Evolutionary conservation across 2,113 vertebrate species (phyloP), one percentile per base, ranked within the genome.

Genomic region (Lampris incognitus): DNA sequence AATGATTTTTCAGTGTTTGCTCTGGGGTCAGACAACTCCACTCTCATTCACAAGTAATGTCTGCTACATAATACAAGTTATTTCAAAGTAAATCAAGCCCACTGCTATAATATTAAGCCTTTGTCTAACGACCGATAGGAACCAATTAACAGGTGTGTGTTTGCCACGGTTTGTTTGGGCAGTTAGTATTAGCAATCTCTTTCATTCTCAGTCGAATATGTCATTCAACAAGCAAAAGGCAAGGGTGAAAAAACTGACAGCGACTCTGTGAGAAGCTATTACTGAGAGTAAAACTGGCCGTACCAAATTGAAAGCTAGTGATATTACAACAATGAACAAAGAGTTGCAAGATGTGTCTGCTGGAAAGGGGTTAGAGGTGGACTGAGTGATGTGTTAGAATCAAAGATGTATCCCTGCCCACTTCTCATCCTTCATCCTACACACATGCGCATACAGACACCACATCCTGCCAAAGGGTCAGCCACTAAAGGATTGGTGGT

Each of bases 31-130:
- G 4, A 46, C 7, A 46, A 42, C 24, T 7, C 44, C 44, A 46
- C 2, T 54, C 64, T 71, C 56, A 61, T 13, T 64, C 56, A 41
- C 61, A 51, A 56, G n/a, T 55, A 11, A 9, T 70, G 58, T 62
- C 57, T 74, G 9, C 51, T 68, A 10, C 54, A 44, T 68, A 55
- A 60, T 73, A 74, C 68, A 58, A 57, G 59, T 79, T 46, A 13
- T 74, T 63, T 59, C 52, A 64, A 11, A 73, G 64, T 74, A 52
- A 48, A 24, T 71, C 44, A 66, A 73, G 49, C 68, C 85, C 78
- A 86, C 82, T 78, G 67, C 11, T 13, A 54, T 54, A 65, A 73
- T 71, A 78, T 83, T 83, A 75, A 87, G 24, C 84, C 79, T 83
- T 65, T 62, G 61, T 64, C 11, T n/a, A 62, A 58, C 37, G 71